Percentiles rank a stretch among this genome's conserved stretches.
Evolutionary conservation across 2,888 invertebrate genomes (phyloP).

Genomic region (Adelognathus sp.): DNA sequence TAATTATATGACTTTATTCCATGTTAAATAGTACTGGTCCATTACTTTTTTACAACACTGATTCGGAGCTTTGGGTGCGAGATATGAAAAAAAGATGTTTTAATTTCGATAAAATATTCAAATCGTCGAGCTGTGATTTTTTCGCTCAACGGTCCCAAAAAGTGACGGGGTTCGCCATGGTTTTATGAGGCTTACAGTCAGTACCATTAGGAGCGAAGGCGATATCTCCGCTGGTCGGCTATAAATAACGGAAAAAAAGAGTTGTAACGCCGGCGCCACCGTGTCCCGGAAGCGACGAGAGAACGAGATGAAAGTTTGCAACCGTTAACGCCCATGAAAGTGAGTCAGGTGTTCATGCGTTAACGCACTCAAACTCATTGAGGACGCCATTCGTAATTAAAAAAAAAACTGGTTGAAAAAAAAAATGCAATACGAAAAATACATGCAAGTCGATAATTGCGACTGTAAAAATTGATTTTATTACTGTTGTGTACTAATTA

Average conservation of each 20-base stretch:
- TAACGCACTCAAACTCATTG: constrained; percentile 28
- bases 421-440: not conserved
- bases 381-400: constrained; percentile 16
- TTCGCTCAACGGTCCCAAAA: not conserved
- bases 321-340: constrained; percentile 39
- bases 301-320: constrained; percentile 50
- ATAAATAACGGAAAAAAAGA: constrained; percentile 44
- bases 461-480: not conserved
- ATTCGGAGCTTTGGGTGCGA: no score
- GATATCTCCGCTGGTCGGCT: not conserved
- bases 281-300: constrained; percentile 45
- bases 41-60: no score
- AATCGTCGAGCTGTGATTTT: no score
- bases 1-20: no score
- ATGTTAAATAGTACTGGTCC: no score
- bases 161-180: not conserved
- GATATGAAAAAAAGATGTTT: no score
- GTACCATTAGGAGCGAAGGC: constrained; percentile 1
- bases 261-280: constrained; percentile 30
- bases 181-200: not conserved
- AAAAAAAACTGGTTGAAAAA: not conserved
- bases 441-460: not conserved
- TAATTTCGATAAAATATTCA: no score
- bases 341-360: constrained; percentile 38
- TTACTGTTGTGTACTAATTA: not conserved